Percentiles rank a stretch among this genome's conserved stretches.
Evolutionary conservation across 2,113 vertebrate species (phyloP).

Genomic region (Nibea coibor): DNA sequence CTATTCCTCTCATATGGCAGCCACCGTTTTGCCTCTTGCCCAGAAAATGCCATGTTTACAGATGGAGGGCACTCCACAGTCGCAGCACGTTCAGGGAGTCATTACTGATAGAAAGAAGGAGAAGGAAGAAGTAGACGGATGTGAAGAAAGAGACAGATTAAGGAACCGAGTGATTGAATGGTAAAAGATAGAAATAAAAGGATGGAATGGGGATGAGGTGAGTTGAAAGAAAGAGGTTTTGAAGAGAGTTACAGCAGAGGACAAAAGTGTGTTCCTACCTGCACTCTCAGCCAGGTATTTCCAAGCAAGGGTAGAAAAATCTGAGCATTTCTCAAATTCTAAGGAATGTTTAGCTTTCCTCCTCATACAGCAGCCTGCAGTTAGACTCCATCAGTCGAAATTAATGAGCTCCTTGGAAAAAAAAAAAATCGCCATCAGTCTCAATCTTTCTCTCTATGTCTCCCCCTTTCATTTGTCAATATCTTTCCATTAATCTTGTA

Average conservation of each 20-base stretch:
- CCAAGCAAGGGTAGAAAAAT: slow-evolving; percentile 15
- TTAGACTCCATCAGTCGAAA: slow-evolving; percentile 57
- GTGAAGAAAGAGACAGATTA: slow-evolving; percentile 57
- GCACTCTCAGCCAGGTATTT: slow-evolving; percentile 17
- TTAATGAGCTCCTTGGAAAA: slow-evolving; percentile 59
- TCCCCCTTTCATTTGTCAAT: slow-evolving; percentile 53
- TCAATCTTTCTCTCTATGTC: slow-evolving; percentile 38
- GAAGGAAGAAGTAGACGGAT: slow-evolving; percentile 42
- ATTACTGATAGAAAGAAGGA: slow-evolving; percentile 49
- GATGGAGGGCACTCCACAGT: slow-evolving; percentile 60
- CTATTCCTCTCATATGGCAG: slow-evolving; percentile 21
- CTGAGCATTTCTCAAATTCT: slow-evolving; percentile 13
- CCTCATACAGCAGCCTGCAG: slow-evolving; percentile 38
- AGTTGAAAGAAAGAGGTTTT: slow-evolving; percentile 26
- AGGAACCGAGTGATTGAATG: slow-evolving; percentile 49
- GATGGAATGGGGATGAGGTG: slow-evolving; percentile 14
- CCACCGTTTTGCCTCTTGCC: slow-evolving; percentile 46
- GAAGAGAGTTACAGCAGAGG: slow-evolving; percentile 13
- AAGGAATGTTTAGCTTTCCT: slow-evolving; percentile 35
- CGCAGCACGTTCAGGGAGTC: slow-evolving; percentile 56
- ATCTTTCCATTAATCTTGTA: slow-evolving; percentile 66
- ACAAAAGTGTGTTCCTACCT: slow-evolving; percentile 10
- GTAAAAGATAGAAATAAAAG: slow-evolving; percentile 54
- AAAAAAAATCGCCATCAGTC: slow-evolving; percentile 24
- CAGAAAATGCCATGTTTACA: slow-evolving; percentile 66